Evolutionary conservation across 2,113 vertebrate genomes (phyloP).

Genomic region (Dipodomys stephensi): DNA sequence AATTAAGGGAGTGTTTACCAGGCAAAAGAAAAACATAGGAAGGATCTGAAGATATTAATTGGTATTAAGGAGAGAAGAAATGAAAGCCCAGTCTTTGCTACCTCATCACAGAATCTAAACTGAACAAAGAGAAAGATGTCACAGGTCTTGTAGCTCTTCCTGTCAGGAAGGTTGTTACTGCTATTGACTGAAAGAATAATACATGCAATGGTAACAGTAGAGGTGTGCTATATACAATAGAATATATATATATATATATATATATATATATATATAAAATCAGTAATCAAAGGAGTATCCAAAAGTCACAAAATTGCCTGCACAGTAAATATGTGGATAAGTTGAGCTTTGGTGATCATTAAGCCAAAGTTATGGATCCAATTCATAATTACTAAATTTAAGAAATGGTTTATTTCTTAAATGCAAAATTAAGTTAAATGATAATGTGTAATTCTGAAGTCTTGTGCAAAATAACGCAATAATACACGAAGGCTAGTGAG

Average conservation of each 20-base stretch:
- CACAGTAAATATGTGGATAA: background rate
- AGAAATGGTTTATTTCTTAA: background rate
- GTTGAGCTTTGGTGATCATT: slow-evolving; percentile 22
- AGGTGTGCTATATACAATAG: too few relatives aligned
- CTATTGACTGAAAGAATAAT: background rate
- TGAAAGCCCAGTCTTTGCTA: background rate
- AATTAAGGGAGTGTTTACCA: background rate
- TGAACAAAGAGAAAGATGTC: background rate
- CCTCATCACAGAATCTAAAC: background rate
- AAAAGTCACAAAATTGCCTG: background rate
- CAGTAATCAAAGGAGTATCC: background rate
- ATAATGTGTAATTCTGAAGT: background rate
- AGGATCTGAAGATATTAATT: background rate
- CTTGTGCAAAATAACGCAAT: background rate
- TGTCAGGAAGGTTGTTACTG: background rate
- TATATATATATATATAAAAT: background rate
- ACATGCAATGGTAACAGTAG: too few relatives aligned
- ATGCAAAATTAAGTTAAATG: background rate
- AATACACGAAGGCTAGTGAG: background rate
- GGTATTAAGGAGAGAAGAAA: background rate
- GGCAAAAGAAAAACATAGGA: background rate
- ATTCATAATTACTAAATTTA: background rate
- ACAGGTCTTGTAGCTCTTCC: background rate
- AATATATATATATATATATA: background rate
- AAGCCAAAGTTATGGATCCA: slow-evolving; percentile 8